A percentile compares a stretch with the other conserved stretches of the same genome.
phyloP scores from a whole-genome alignment of 2,888 invertebrate species.

The Laspeyria flexula region DNA sequence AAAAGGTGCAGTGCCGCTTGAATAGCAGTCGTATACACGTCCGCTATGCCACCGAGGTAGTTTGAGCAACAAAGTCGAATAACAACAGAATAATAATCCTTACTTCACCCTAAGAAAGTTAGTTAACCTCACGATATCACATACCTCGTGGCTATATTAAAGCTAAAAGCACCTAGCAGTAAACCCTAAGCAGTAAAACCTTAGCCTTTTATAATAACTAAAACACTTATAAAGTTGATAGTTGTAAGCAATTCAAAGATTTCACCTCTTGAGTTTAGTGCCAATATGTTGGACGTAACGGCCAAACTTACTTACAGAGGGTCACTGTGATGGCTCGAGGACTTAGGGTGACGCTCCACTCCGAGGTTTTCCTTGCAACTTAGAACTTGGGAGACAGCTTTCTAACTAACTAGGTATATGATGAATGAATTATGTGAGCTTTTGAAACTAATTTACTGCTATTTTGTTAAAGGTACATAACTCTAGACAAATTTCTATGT shows the following conservation, averaged over 20 bases:
- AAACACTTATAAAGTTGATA: slow-evolving; percentile 18
- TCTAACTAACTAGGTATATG: too few species aligned
- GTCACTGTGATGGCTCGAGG: slow-evolving; percentile 10
- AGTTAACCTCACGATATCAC: not conserved
- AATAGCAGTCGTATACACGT: too few species aligned
- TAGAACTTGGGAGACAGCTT: not conserved
- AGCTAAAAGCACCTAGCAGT: slow-evolving; percentile 2
- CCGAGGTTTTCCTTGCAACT: too few species aligned
- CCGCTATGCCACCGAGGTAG: too few species aligned
- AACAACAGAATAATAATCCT: too few species aligned
- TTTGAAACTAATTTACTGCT: too few species aligned
- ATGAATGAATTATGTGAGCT: too few species aligned
- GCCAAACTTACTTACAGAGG: slow-evolving; percentile 35
- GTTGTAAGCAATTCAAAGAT: slow-evolving; percentile 20
- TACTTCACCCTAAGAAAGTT: too few species aligned
- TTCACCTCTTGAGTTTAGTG: slow-evolving; percentile 28
- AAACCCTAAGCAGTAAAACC: slow-evolving; percentile 15
- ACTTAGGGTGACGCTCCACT: slow-evolving; percentile 13
- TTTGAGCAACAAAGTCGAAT: too few species aligned
- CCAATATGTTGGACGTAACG: slow-evolving; percentile 32
- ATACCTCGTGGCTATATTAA: not conserved
- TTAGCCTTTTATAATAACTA: slow-evolving; percentile 23
- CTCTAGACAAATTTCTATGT: too few species aligned
- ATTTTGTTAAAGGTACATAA: too few species aligned
- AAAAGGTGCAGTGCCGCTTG: too few species aligned